Base-by-base conservation (phyloP, 1,140 invertebrate genomes). In the Ceratina calcarata region DNA sequence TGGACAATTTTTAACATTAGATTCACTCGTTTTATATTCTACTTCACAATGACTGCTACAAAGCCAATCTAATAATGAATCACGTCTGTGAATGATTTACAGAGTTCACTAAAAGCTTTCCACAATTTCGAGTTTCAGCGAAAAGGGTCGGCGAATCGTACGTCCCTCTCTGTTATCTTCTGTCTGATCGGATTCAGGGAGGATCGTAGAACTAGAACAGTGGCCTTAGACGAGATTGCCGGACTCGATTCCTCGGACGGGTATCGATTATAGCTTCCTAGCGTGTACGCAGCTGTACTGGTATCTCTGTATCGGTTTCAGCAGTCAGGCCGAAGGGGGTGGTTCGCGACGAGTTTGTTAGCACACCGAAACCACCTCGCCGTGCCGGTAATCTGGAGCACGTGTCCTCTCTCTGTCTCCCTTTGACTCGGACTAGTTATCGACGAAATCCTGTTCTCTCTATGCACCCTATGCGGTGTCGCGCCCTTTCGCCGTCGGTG, bases 261-360 rank as follows among this genome's bases (percentile, higher is more conserved):
- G 49, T 86, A 86, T 86, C 72, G 84, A 85, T 86, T 76, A 60
- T 61, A 82, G 22, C 64, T 80, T 77, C 49, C 55, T 62, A 57
- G 37, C 62, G 55, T 73, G 55, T 27, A 60, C 18, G 60, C 49
- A 61, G 55, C 20, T 53, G 37, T 45, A 32, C 45, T 22, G 16
- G 58, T 61, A 37, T 12, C 22, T 45, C 37, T 12, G 13, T 72
- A 78, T 72, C 60, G 49, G 49, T 78, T 78, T 49, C 62, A 64
- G 8, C 15, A 7, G 61, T 1, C 4, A 22, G 7, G 13, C 24
- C 27, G 10, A 58, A 49, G 57, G 20, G 66, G 20, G 18, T 24
- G 1, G 32, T 22, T 15, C 53, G 65, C 57, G n/a, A 51, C 15
- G 51, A 73, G 69, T 72, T 64, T 65, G 68, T 65, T 73, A 49